Evolutionary conservation across 2,888 invertebrate species (phyloP), one percentile per base, ranked within the genome.

Genomic region (Cephonodes hylas): DNA sequence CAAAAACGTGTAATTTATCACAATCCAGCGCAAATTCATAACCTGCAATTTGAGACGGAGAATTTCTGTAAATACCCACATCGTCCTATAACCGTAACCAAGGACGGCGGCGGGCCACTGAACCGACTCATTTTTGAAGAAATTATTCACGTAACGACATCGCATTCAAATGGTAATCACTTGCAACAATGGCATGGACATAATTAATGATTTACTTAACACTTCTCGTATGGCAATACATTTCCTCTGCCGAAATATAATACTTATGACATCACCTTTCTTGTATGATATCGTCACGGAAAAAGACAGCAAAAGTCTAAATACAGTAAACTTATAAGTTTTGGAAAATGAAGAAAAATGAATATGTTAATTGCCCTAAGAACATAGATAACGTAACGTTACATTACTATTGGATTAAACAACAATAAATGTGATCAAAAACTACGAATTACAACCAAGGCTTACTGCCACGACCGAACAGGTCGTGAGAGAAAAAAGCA

Each of bases 401-500:
- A n/a, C n/a, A n/a, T n/a, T 27, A 20, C n/a, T 25, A 13, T 27
- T 2, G 15, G 18, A 31, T 8, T 10, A 13, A 4, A 31, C 10
- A 18, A 10, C 18, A 27, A 13, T 18, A 18, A 31, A 4, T 3
- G 7, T 8, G 7, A 15, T 53, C 6, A 53, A 53, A 53, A 10
- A 10, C 31, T 18, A 10, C 18, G 4, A 53, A 27, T 3, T 53
- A 13, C 18, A 53, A 31, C 27, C 8, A 20, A 42, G 27, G 25
- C 38, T 18, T 53, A 25, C 74, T 73, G 18, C 71, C 60, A 60
- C 65, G 64, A 69, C 70, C 70, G 68, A 75, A 70, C 60, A 46
- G 57, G 60, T 61, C 68, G 69, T 74, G 72, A 70, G 60, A 25
- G 73, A 76, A 73, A 69, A 74, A 76, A 71, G 67, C 61, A 56